Evolutionary conservation across 2,797 vertebrate species (phyloP).

Genomic region (Pteropus rufus): DNA sequence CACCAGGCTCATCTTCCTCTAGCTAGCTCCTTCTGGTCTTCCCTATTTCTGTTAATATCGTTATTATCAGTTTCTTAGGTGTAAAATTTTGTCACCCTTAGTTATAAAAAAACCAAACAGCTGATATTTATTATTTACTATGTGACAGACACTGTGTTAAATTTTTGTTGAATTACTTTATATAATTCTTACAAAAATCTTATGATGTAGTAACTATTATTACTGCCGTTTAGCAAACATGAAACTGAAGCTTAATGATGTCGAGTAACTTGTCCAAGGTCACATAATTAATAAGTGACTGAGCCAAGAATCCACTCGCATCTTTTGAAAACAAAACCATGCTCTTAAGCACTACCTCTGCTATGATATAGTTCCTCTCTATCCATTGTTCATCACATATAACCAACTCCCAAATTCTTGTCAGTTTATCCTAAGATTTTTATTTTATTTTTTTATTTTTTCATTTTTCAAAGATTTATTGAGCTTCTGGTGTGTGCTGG

Average conservation of each 20-base stretch:
- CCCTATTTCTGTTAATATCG: background rate
- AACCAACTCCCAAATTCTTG: background rate
- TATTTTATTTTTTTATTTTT: background rate
- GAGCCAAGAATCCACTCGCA: background rate
- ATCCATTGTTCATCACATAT: background rate
- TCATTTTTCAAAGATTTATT: background rate
- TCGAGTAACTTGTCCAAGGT: background rate
- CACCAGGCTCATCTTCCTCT: background rate
- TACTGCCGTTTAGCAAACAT: background rate
- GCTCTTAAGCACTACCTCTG: background rate
- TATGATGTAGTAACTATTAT: background rate
- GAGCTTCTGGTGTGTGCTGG: background rate
- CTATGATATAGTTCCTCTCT: background rate
- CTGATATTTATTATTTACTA: conserved; percentile 25
- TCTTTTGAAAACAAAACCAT: background rate
- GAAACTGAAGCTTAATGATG: background rate
- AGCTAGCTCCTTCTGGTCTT: background rate
- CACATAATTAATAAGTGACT: background rate
- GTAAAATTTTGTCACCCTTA: conserved; percentile 27
- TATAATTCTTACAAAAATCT: background rate
- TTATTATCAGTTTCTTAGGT: conserved; percentile 8
- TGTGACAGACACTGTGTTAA: background rate
- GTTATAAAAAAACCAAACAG: background rate
- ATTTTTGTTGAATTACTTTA: conserved; percentile 18
- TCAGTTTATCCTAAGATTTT: background rate